Conservation (phyloP, 2,797 vertebrate genomes). For the Tadarida brasiliensis region DNA sequence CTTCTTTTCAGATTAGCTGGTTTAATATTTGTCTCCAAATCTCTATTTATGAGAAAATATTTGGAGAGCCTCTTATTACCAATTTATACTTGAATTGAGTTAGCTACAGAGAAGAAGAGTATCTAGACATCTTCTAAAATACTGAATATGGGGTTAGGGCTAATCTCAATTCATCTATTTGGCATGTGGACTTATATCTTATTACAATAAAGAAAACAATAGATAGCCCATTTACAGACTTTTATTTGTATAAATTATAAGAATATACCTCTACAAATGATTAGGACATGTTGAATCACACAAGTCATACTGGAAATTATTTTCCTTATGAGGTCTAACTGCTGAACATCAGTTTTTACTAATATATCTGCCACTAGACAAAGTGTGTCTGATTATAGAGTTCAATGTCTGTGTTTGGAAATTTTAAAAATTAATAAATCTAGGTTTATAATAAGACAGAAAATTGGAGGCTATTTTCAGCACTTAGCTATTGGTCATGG, state of each 20-base stretch:
- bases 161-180: background rate
- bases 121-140: background rate
- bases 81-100: background rate
- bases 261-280: background rate
- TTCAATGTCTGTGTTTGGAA: background rate
- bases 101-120: slow-evolving; percentile 26
- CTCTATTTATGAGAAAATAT: background rate
- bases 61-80: background rate
- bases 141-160: background rate
- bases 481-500: background rate
- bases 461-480: background rate
- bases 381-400: background rate
- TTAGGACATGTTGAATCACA: background rate
- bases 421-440: background rate
- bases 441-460: background rate
- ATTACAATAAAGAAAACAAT: slow-evolving; percentile 24
- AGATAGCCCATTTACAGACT: background rate
- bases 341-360: background rate
- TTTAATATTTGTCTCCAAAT: background rate
- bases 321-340: background rate
- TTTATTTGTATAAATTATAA: background rate
- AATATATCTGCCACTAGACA: background rate
- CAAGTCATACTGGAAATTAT: background rate
- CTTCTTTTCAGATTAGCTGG: background rate
- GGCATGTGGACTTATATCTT: background rate